Evolutionary conservation across 1,140 invertebrate species (phyloP), one percentile per base, ranked within the genome.

Genomic region (Cyrtorhinus lividipennis): DNA sequence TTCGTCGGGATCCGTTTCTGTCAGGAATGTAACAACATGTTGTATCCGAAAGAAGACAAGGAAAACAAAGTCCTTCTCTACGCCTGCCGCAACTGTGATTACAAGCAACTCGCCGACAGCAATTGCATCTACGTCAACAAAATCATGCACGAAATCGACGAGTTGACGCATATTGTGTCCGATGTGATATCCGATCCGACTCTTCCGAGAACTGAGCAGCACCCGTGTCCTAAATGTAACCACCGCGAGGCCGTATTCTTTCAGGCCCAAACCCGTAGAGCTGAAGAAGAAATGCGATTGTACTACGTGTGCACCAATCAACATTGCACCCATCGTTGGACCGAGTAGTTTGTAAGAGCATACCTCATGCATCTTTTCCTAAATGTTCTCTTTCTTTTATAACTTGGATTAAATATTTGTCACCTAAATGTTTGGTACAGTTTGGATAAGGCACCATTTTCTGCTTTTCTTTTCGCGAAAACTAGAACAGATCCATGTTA

Each of bases 61-160:
- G 95, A 98, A 73, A 92, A 90, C 71, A 93, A 92, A 78, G 85
- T 92, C 25, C 73, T 99, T 0, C 77, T 98, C 65, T 99, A 98
- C 75, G 93, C 95, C 24, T 98, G 95, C 72, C 79, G 95, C 73
- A 97, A 98, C 77, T 98, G 95, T 77, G 92, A 97, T 68, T 96
- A 95, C 72, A 95, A 94, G 72, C 89, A 95, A 74, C 78, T 90
- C 23, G 94, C 96, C 0, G 93, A 97, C 70, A 98, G 95, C 67
- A 94, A 95, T 70, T 99, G 96, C 72, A 97, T 99, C 63, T 99
- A 99, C 72, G 95, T 98, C 0, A 99, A 99, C 81, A 98, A 98
- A 81, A 96, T 99, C 79, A 97, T 95, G 83, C 96, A 99, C 82
- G 96, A 99, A 87, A 95, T 99, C 66, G 96, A 99, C 76, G 95